Conservation (phyloP, 2,888 invertebrate genomes). For the Phyto melanocephala region DNA sequence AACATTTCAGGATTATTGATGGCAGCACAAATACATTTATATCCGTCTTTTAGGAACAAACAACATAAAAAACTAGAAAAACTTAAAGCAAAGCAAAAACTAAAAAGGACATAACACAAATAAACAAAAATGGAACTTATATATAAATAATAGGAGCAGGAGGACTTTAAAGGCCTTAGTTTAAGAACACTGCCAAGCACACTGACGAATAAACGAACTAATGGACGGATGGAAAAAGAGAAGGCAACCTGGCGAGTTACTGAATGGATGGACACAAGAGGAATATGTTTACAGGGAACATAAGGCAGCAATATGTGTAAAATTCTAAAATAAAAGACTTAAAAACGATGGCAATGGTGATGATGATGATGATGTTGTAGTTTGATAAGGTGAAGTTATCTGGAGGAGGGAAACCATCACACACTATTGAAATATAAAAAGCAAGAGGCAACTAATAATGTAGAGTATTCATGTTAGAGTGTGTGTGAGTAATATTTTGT, state of each 20-base stretch:
- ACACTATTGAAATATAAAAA: conserved; percentile 2
- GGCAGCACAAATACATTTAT: conserved; percentile 65
- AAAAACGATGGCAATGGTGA: conserved; percentile 10
- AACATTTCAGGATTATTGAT: conserved; percentile 74
- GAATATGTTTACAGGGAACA: conserved; percentile 60
- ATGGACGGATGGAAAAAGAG: background rate
- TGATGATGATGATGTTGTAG: background rate
- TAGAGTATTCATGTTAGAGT: background rate
- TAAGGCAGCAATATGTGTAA: conserved; percentile 55
- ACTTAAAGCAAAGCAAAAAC: background rate
- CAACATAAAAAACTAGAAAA: conserved; percentile 23
- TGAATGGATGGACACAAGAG: conserved; percentile 23
- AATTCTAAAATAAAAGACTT: conserved; percentile 41
- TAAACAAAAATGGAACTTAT: conserved; percentile 30
- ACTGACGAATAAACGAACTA: background rate
- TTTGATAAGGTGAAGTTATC: background rate
- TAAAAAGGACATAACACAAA: conserved; percentile 11
- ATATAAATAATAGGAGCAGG: background rate
- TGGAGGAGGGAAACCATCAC: background rate
- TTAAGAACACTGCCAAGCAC: background rate
- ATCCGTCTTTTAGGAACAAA: conserved; percentile 48
- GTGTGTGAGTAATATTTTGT: background rate
- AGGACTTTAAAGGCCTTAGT: conserved; percentile 35
- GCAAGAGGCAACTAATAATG: background rate
- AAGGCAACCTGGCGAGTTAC: background rate